Evolutionary conservation across 2,797 vertebrate species (phyloP).

Genomic region (Pitangus sulphuratus): DNA sequence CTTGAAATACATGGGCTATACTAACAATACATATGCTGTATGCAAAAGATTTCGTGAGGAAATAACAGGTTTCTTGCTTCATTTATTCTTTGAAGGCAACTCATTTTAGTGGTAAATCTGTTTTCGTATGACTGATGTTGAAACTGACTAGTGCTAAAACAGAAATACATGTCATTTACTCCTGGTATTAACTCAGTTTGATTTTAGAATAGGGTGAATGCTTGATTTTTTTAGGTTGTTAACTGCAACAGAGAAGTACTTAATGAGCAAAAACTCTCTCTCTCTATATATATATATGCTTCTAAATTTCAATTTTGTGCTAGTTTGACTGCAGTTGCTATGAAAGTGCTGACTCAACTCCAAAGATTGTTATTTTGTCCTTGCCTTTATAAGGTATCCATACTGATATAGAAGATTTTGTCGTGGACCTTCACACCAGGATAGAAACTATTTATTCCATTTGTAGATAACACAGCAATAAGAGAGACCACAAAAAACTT

Average conservation of each 20-base stretch:
- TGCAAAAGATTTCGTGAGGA: neutral
- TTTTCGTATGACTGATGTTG: constrained; percentile 6
- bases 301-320: neutral
- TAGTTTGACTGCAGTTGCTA: neutral
- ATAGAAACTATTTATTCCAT: neutral
- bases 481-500: neutral
- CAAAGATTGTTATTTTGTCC: neutral
- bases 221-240: neutral
- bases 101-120: neutral
- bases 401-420: neutral
- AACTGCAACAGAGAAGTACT: neutral
- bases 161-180: neutral
- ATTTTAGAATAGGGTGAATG: neutral
- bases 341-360: neutral
- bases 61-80: constrained; percentile 5
- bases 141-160: neutral
- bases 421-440: neutral
- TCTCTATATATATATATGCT: neutral
- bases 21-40: neutral
- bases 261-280: neutral
- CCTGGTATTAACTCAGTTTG: neutral
- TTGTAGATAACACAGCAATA: neutral
- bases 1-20: neutral
- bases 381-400: too few relatives aligned
- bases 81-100: neutral